phyloP scores from a whole-genome alignment of 37 sponge, comb jelly and placozoan species.

The Tethya wilhelma region DNA sequence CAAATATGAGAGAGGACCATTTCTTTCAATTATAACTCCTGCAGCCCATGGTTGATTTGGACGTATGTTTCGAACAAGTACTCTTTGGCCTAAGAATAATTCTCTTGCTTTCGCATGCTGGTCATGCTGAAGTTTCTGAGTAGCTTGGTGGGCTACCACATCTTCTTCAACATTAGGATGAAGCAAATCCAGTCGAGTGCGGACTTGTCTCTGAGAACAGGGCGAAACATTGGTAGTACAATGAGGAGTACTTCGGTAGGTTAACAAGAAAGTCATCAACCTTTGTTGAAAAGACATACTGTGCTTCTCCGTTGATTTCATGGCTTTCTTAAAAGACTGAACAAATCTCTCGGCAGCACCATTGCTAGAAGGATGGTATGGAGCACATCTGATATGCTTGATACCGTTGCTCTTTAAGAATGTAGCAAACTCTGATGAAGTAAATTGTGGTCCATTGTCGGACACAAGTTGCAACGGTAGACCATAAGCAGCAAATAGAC shows the following conservation, averaged over 20 bases:
- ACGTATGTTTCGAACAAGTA: not conserved
- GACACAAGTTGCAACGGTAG: slow-evolving; percentile 27
- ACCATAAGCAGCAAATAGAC: slow-evolving; percentile 36
- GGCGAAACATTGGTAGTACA: slow-evolving; percentile 2
- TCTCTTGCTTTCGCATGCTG: not conserved
- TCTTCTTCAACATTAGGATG: not conserved
- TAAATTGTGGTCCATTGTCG: slow-evolving; percentile 10
- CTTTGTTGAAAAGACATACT: not conserved
- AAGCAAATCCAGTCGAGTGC: not conserved
- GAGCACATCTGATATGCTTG: slow-evolving; percentile 35
- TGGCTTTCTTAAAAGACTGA: slow-evolving; percentile 15
- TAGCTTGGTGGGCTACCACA: not conserved
- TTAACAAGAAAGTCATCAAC: slow-evolving; percentile 6
- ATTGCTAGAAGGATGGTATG: slow-evolving; percentile 31
- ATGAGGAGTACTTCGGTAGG: slow-evolving; percentile 31
- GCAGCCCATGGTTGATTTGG: not conserved
- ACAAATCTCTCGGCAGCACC: slow-evolving; percentile 15
- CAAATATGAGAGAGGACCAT: not conserved
- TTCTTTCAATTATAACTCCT: not conserved
- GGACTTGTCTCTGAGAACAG: not conserved
- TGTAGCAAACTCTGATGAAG: slow-evolving; percentile 25
- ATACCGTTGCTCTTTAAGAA: slow-evolving; percentile 20
- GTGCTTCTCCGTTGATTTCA: not conserved
- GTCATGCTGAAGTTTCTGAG: not conserved
- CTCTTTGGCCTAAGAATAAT: not conserved